These are phyloP conservation scores for Tachysurus fulvidraco DNA, from an alignment of 2,113 vertebrate genomes.

Conservation along the genomic window DNA sequence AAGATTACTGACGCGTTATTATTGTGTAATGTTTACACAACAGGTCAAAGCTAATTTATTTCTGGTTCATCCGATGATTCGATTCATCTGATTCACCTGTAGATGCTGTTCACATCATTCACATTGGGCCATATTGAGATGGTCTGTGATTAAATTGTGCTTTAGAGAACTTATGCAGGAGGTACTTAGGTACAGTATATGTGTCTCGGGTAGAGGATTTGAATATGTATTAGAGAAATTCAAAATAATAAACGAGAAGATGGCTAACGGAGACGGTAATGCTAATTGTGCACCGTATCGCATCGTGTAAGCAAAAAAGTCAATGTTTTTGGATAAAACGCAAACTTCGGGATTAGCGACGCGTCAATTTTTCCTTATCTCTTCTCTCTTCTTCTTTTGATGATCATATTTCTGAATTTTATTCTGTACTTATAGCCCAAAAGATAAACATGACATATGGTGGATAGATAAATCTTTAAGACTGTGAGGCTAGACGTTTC, in stretches of 20 bases:
- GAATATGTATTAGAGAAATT: background rate
- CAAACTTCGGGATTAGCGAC: background rate
- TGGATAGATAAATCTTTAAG: background rate
- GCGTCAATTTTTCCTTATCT: background rate
- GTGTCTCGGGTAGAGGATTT: background rate
- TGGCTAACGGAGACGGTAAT: background rate
- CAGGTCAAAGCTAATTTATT: background rate
- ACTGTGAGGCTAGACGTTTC: background rate
- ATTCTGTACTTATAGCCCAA: background rate
- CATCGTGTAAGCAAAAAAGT: background rate
- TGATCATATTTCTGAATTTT: background rate
- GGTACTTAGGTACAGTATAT: background rate
- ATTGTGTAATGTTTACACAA: background rate
- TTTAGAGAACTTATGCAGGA: background rate
- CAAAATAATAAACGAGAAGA: background rate
- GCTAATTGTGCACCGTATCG: background rate
- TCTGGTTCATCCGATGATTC: background rate
- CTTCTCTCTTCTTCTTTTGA: too few species aligned
- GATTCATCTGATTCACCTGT: background rate
- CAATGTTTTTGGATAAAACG: background rate
- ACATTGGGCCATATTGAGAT: too few species aligned
- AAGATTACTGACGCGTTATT: background rate
- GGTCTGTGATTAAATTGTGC: background rate
- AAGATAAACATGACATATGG: background rate
- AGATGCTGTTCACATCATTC: background rate